These are phyloP conservation scores for Trichosurus vulpecula DNA, from an alignment of 2,797 vertebrate genomes.

Conservation along the genomic window DNA sequence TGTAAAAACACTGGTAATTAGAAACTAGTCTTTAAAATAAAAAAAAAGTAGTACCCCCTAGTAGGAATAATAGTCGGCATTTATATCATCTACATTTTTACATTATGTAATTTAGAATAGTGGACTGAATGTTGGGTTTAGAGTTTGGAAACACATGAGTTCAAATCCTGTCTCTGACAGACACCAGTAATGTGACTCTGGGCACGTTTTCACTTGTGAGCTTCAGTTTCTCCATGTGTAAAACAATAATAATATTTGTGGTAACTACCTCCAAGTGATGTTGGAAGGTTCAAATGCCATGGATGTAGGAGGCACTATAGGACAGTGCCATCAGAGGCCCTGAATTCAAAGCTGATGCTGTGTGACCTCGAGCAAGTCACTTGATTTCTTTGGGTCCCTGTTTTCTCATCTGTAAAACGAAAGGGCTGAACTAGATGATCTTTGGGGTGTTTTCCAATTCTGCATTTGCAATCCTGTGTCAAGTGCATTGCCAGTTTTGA, in stretches of 20 bases:
- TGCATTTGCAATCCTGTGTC: background rate
- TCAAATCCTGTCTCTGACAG: background rate
- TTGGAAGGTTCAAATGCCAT: background rate
- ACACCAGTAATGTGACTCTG: background rate
- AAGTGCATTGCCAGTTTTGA: background rate
- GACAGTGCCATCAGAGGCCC: background rate
- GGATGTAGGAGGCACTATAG: background rate
- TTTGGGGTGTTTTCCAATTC: background rate
- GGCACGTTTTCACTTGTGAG: background rate
- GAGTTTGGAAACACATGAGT: background rate
- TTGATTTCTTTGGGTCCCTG: background rate
- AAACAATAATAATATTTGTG: background rate
- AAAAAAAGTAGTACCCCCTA: background rate
- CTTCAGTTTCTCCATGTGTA: background rate
- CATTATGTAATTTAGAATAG: background rate
- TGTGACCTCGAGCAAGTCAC: background rate
- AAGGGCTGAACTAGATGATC: background rate
- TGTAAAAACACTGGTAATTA: background rate
- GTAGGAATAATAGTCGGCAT: background rate
- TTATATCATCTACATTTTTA: background rate
- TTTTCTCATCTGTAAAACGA: background rate
- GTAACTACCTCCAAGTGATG: background rate
- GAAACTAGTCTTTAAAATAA: background rate
- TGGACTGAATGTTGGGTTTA: background rate
- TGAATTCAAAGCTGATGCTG: background rate